Evolutionary conservation across 2,113 vertebrate species (phyloP).

Genomic region (Periophthalmus modestus): DNA sequence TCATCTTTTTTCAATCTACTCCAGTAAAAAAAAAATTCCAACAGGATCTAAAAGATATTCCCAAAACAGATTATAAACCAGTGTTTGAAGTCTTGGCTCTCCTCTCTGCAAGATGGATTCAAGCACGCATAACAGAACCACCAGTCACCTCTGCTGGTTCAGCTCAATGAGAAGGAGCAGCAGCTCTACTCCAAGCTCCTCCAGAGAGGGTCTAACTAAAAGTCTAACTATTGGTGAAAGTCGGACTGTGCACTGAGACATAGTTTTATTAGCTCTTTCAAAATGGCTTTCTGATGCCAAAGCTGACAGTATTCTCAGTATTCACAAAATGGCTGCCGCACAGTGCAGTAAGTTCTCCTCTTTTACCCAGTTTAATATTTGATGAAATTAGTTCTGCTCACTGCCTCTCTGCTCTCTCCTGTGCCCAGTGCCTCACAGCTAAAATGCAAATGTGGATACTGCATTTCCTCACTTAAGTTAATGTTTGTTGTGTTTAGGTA

Average conservation of each 20-base stretch:
- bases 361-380: constrained; percentile 78
- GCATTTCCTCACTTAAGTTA: constrained; percentile 15
- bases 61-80: no score
- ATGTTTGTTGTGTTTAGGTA: constrained; percentile 16
- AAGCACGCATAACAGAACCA: no score
- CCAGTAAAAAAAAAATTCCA: no score
- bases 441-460: constrained; percentile 22
- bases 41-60: no score
- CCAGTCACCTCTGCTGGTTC: no score
- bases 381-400: constrained; percentile 79
- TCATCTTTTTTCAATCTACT: no score
- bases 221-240: background rate
- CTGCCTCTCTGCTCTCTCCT: constrained; percentile 59
- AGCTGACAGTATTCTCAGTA: background rate
- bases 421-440: constrained; percentile 39
- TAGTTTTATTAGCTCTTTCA: background rate
- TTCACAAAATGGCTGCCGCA: constrained; percentile 41
- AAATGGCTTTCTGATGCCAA: background rate
- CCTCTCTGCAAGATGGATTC: no score
- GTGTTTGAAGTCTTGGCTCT: no score
- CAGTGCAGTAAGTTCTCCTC: constrained; percentile 11
- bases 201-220: no score
- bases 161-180: no score
- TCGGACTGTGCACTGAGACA: background rate
- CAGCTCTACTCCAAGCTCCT: no score